These are phyloP conservation scores for Drosophila hawaiiensis DNA, from an alignment of 2,888 invertebrate species.

Conservation along the genomic window DNA sequence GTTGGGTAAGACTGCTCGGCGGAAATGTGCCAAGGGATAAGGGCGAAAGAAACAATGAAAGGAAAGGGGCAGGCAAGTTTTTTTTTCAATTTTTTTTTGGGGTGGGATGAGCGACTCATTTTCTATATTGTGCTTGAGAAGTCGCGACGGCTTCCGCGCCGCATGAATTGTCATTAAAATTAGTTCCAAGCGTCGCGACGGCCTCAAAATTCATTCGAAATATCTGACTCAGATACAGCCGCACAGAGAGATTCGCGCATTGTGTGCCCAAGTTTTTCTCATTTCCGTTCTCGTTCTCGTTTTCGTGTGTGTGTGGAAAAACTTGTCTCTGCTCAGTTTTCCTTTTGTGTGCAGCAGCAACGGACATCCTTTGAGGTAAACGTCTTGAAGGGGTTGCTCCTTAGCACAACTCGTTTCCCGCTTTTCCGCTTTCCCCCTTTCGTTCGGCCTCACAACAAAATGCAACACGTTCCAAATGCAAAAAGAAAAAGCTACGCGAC, in stretches of 20 bases:
- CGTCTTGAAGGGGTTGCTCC: slow-evolving; percentile 34
- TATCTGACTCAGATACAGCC: slow-evolving; percentile 30
- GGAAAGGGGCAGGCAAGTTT: slow-evolving; percentile 19
- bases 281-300: slow-evolving; percentile 55
- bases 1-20: slow-evolving; percentile 18
- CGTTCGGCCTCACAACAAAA: slow-evolving; percentile 61
- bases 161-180: slow-evolving; percentile 81
- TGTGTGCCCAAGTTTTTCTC: slow-evolving; percentile 70
- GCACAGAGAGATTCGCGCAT: slow-evolving; percentile 37
- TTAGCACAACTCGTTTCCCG: slow-evolving; percentile 57
- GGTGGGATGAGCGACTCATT: slow-evolving; percentile 37
- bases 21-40: slow-evolving; percentile 34
- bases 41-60: slow-evolving; percentile 16
- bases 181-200: slow-evolving; percentile 64
- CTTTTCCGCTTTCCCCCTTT: slow-evolving; percentile 13
- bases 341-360: slow-evolving; percentile 41
- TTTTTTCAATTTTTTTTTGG: slow-evolving; percentile 1
- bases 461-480: slow-evolving; percentile 70
- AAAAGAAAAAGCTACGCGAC: slow-evolving; percentile 7
- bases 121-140: slow-evolving; percentile 42
- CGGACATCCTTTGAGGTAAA: slow-evolving; percentile 20
- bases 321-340: slow-evolving; percentile 69
- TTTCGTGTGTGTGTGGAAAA: slow-evolving; percentile 32
- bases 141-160: slow-evolving; percentile 56
- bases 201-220: slow-evolving; percentile 15